Percentiles rank a stretch among this genome's conserved stretches.
Conservation (phyloP, 2,888 invertebrate species). For the Sesamia inferens region DNA sequence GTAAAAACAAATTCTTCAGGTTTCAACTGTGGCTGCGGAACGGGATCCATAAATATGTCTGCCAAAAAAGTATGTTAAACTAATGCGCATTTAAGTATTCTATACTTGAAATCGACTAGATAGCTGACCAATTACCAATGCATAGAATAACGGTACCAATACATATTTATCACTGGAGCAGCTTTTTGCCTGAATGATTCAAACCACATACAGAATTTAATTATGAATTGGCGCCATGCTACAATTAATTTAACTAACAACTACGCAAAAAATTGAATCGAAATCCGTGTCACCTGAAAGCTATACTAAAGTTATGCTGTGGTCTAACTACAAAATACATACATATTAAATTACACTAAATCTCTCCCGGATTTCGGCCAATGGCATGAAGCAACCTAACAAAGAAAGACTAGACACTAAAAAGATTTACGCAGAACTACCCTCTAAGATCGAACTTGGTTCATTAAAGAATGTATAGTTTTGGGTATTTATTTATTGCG, state of each 20-base stretch:
- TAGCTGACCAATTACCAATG: constrained; percentile 41
- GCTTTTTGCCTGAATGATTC: constrained; percentile 35
- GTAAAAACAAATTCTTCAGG: neutral
- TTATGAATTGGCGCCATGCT: neutral
- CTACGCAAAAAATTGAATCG: neutral
- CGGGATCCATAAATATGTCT: constrained; percentile 11
- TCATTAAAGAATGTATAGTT: neutral
- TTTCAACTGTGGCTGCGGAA: constrained; percentile 13
- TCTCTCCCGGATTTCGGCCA: neutral
- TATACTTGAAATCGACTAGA: constrained; percentile 45
- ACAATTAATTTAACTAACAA: neutral
- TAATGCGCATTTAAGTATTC: constrained; percentile 63
- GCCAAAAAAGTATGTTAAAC: constrained; percentile 10
- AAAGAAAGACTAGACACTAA: neutral
- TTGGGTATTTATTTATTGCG: too few species aligned
- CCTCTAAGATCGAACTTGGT: neutral
- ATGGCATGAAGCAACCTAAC: neutral
- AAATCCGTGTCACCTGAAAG: neutral
- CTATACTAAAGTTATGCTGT: neutral
- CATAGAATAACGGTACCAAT: constrained; percentile 54
- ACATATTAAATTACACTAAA: neutral
- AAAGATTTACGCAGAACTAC: neutral
- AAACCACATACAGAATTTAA: constrained; percentile 12
- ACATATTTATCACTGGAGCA: constrained; percentile 33
- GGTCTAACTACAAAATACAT: neutral